These are phyloP conservation scores for Caenorhabditis sp. DNA, from an alignment of 2,888 invertebrate genomes.

Conservation along the genomic window DNA sequence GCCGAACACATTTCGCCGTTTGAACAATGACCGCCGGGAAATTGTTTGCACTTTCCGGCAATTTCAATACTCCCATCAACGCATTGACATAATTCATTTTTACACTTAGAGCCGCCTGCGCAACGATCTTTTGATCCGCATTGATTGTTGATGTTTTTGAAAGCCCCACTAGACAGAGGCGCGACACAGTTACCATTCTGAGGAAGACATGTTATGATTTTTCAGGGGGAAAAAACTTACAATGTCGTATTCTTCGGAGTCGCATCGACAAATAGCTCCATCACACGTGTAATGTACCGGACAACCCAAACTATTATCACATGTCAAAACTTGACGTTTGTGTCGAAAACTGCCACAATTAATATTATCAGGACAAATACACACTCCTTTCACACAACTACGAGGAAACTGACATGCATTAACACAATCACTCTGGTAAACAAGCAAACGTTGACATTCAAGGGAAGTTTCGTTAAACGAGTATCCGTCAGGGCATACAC, in stretches of 20 bases:
- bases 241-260: slow-evolving; percentile 35
- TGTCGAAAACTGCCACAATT: slow-evolving; percentile 17
- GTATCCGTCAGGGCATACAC: slow-evolving; percentile 38
- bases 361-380: slow-evolving; percentile 33
- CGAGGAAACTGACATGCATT: slow-evolving; percentile 29
- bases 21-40: slow-evolving; percentile 45
- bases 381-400: slow-evolving; percentile 26
- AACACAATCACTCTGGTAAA: slow-evolving; percentile 14
- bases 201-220: slow-evolving; percentile 10
- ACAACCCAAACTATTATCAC: slow-evolving; percentile 16
- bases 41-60: slow-evolving; percentile 45
- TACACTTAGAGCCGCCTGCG: slow-evolving; percentile 63
- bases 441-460: slow-evolving; percentile 11
- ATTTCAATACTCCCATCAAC: slow-evolving; percentile 59
- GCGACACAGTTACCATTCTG: slow-evolving; percentile 47
- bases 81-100: slow-evolving; percentile 59
- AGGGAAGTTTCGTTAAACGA: slow-evolving; percentile 28
- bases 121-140: slow-evolving; percentile 60
- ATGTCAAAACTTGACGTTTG: slow-evolving; percentile 2
- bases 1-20: slow-evolving; percentile 66
- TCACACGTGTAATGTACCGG: slow-evolving; percentile 27
- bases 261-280: slow-evolving; percentile 43
- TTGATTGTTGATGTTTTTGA: slow-evolving; percentile 54
- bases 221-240: slow-evolving; percentile 10
- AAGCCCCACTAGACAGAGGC: slow-evolving; percentile 28